These are phyloP conservation scores for Drosophila santomea DNA, from an alignment of 1,140 invertebrate genomes.

Conservation along the genomic window DNA sequence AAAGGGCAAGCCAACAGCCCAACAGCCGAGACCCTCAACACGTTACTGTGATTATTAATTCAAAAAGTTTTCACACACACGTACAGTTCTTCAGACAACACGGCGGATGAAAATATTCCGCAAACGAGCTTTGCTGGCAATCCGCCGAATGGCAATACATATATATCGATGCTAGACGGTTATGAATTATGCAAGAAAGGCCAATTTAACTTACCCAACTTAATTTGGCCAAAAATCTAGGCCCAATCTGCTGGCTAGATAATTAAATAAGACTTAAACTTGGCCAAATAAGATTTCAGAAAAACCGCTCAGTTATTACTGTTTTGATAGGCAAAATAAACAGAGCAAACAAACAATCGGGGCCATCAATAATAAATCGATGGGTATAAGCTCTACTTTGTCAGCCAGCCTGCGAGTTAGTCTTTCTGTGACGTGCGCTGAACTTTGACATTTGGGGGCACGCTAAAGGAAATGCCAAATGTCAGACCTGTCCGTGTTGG, in stretches of 20 bases:
- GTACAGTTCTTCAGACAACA: neutral
- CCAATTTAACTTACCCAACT: slow-evolving; percentile 20
- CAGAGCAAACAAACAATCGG: slow-evolving; percentile 37
- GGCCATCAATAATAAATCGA: slow-evolving; percentile 53
- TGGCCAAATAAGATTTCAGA: neutral
- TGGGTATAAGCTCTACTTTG: slow-evolving; percentile 16
- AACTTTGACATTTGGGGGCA: slow-evolving; percentile 68
- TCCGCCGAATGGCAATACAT: slow-evolving; percentile 6
- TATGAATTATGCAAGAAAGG: slow-evolving; percentile 42
- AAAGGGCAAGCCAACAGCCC: neutral
- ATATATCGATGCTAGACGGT: slow-evolving; percentile 1
- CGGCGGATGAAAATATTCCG: slow-evolving; percentile 11
- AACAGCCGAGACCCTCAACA: slow-evolving; percentile 43
- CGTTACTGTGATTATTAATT: slow-evolving; percentile 61
- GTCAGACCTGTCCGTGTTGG: slow-evolving; percentile 33
- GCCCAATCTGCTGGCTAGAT: slow-evolving; percentile 4
- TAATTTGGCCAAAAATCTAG: slow-evolving; percentile 39
- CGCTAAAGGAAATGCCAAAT: slow-evolving; percentile 60
- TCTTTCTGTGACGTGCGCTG: slow-evolving; percentile 33
- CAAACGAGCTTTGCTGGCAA: slow-evolving; percentile 20
- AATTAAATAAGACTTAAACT: slow-evolving; percentile 34
- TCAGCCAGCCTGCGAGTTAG: slow-evolving; percentile 17
- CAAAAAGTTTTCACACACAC: slow-evolving; percentile 58
- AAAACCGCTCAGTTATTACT: slow-evolving; percentile 4
- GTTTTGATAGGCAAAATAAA: slow-evolving; percentile 22